Conservation (phyloP, 2,888 invertebrate species). For the Neelides folsomi region DNA sequence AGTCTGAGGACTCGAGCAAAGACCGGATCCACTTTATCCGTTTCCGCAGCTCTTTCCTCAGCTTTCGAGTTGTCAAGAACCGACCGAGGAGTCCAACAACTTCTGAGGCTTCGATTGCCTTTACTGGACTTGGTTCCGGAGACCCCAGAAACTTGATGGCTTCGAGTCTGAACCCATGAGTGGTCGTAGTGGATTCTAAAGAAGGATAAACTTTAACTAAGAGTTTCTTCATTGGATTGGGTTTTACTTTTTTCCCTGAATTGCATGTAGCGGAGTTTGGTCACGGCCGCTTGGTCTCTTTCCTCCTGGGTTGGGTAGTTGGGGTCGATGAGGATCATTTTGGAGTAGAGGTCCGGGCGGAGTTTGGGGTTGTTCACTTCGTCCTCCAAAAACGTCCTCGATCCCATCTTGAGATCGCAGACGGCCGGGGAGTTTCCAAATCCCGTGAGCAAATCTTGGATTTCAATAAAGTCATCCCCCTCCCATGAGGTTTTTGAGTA, state of each 20-base stretch:
- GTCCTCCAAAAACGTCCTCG: conserved; percentile 84
- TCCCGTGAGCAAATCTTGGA: conserved; percentile 61
- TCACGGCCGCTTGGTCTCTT: conserved; percentile 65
- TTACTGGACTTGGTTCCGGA: conserved; percentile 71
- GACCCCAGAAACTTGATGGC: conserved; percentile 77
- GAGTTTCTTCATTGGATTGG: no score
- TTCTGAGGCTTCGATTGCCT: conserved; percentile 64
- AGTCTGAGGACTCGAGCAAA: conserved; percentile 65
- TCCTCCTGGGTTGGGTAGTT: conserved; percentile 73
- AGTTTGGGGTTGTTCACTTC: conserved; percentile 81
- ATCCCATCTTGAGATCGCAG: conserved; percentile 96
- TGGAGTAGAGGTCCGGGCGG: conserved; percentile 77
- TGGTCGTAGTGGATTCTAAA: conserved; percentile 71
- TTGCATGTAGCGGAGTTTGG: conserved; percentile 92
- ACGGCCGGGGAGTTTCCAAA: conserved; percentile 41
- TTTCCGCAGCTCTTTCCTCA: conserved; percentile 48
- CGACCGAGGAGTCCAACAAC: conserved; percentile 58
- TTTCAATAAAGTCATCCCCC: conserved; percentile 76
- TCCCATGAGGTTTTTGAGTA: conserved; percentile 67
- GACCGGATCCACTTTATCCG: conserved; percentile 62
- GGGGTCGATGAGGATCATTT: conserved; percentile 87
- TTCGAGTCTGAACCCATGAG: conserved; percentile 89
- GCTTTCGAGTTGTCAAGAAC: conserved; percentile 55
- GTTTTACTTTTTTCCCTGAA: conserved; percentile 71
- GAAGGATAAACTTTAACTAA: no score